Conservation (phyloP, 2,113 vertebrate species). For the Tetrax tetrax region DNA sequence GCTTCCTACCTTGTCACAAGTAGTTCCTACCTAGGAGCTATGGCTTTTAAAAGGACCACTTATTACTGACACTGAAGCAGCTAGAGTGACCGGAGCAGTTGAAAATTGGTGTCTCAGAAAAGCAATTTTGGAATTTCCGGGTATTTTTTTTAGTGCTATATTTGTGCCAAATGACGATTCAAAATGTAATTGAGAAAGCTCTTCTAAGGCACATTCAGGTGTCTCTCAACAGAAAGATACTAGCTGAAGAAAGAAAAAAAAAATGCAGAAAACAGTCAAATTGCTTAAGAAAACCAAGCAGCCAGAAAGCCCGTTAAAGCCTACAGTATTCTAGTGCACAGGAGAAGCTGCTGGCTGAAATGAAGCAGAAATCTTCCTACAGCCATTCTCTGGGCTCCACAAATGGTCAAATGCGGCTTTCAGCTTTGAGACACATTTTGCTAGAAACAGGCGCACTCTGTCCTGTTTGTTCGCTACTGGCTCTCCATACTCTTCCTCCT, state of each 20-base stretch:
- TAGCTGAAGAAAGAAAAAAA: neutral
- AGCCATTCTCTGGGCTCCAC: neutral
- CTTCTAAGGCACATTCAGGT: neutral
- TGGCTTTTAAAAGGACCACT: neutral
- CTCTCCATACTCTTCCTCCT: neutral
- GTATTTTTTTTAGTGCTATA: neutral
- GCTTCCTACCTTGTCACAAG: neutral
- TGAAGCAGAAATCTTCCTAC: neutral
- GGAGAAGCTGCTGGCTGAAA: neutral
- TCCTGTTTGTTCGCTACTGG: neutral
- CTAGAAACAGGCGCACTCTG: neutral
- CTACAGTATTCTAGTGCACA: neutral
- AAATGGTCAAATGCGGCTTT: neutral
- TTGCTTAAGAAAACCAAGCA: neutral
- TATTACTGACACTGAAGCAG: neutral
- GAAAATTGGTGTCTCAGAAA: constrained; percentile 6
- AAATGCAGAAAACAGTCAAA: neutral
- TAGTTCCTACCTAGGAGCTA: too few species aligned
- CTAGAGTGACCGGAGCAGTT: neutral
- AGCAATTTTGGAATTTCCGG: neutral
- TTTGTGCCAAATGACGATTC: neutral
- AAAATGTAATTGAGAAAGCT: constrained; percentile 2
- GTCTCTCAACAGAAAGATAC: neutral
- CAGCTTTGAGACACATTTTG: neutral
- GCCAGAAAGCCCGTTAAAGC: neutral